These are phyloP conservation scores for Hydractinia echinata DNA, from an alignment of 30 jellyfish, hydroid and myxozoan genomes.

Conservation along the genomic window DNA sequence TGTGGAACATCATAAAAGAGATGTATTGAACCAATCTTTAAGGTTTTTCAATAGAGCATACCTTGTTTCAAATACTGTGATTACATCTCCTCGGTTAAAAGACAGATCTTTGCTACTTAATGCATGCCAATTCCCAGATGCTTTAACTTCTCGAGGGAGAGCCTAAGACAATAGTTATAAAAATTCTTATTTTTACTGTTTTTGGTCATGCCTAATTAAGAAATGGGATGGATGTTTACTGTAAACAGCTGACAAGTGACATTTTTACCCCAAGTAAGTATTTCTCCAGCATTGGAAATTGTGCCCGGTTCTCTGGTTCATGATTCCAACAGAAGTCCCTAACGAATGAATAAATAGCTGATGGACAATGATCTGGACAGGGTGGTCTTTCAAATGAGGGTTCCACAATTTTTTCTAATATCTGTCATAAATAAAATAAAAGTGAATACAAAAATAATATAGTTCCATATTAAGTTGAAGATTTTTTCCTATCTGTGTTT, in stretches of 20 bases:
- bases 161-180: background rate
- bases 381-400: slow-evolving; percentile 73
- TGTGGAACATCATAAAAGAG: background rate
- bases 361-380: slow-evolving; percentile 84
- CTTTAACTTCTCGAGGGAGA: slow-evolving; percentile 13
- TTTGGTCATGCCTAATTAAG: background rate
- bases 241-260: background rate
- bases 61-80: slow-evolving; percentile 6
- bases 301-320: slow-evolving; percentile 59
- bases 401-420: slow-evolving; percentile 76
- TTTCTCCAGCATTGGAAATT: slow-evolving; percentile 62
- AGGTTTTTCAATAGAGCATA: background rate
- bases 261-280: slow-evolving; percentile 52
- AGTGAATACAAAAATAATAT: background rate
- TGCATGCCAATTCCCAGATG: background rate
- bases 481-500: background rate
- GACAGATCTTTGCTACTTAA: background rate
- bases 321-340: slow-evolving; percentile 77
- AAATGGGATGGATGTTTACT: background rate
- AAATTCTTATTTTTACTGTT: background rate
- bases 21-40: background rate
- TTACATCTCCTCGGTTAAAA: background rate
- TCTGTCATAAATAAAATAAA: slow-evolving; percentile 32
- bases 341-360: slow-evolving; percentile 52
- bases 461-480: background rate